A percentile compares a stretch with the other conserved stretches of the same genome.
These are phyloP conservation scores for Acrocyrtus sp. DNA, from an alignment of 2,888 invertebrate genomes.

Conservation along the genomic window DNA sequence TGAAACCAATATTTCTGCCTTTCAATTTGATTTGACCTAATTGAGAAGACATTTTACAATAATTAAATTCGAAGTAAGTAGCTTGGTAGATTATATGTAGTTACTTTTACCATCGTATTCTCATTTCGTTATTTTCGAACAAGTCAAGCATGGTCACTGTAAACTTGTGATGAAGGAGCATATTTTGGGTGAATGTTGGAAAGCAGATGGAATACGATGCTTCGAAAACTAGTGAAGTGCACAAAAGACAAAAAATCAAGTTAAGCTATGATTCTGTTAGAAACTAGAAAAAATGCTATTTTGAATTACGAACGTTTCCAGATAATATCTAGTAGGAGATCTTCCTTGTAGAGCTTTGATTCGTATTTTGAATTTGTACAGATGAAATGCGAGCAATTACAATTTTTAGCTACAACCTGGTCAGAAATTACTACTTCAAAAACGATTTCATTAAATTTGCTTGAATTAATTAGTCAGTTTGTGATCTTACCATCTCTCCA, in stretches of 20 bases:
- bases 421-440: not conserved
- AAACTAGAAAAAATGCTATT: not conserved
- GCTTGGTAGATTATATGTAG: not conserved
- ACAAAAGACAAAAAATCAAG: not conserved
- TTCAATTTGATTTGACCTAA: constrained; percentile 18
- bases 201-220: constrained; percentile 27
- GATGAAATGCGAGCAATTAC: constrained; percentile 17
- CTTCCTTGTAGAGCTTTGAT: constrained; percentile 1
- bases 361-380: constrained; percentile 20
- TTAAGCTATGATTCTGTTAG: not conserved
- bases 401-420: constrained; percentile 12
- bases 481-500: constrained; percentile 17
- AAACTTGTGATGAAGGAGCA: constrained; percentile 21
- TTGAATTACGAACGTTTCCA: constrained; percentile 23
- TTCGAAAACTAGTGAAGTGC: constrained; percentile 29
- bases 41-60: not conserved
- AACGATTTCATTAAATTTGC: not conserved
- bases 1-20: constrained; percentile 15
- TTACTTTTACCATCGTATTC: constrained; percentile 7
- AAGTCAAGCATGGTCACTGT: constrained; percentile 17
- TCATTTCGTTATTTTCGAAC: constrained; percentile 6
- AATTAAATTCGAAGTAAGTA: not conserved
- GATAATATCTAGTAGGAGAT: constrained; percentile 24
- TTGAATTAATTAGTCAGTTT: not conserved
- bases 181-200: constrained; percentile 22